phyloP scores from a whole-genome alignment of 2,113 vertebrate species.

The Phrynosoma platyrhinos region DNA sequence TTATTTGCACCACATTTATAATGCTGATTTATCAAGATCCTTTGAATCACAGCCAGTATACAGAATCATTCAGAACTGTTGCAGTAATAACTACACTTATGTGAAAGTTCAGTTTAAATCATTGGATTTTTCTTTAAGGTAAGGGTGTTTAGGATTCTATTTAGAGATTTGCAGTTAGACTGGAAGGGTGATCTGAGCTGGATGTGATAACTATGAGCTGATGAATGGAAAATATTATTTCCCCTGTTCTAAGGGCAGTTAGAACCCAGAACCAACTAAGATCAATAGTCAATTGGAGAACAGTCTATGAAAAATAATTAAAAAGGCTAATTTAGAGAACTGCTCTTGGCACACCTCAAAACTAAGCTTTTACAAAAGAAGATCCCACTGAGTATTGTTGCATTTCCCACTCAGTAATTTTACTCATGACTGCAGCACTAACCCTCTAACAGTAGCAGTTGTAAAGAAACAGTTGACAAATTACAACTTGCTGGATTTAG shows the following conservation, averaged over 20 bases:
- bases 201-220: background rate
- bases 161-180: conserved; percentile 1
- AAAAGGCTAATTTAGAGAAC: background rate
- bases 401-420: background rate
- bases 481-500: conserved; percentile 4
- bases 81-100: background rate
- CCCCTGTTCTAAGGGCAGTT: background rate
- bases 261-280: background rate
- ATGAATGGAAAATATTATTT: conserved; percentile 3
- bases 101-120: background rate
- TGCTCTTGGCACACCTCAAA: background rate
- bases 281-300: conserved; percentile 16
- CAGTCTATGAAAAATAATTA: conserved; percentile 28
- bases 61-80: background rate
- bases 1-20: background rate
- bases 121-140: background rate
- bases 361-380: background rate
- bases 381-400: background rate
- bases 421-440: background rate
- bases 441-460: background rate
- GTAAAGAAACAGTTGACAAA: conserved; percentile 22
- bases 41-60: background rate
- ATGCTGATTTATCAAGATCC: background rate
- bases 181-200: background rate
- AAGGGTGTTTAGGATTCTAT: background rate